These are phyloP conservation scores for Horisme vitalbata DNA, from an alignment of 2,888 invertebrate species.

Conservation along the genomic window DNA sequence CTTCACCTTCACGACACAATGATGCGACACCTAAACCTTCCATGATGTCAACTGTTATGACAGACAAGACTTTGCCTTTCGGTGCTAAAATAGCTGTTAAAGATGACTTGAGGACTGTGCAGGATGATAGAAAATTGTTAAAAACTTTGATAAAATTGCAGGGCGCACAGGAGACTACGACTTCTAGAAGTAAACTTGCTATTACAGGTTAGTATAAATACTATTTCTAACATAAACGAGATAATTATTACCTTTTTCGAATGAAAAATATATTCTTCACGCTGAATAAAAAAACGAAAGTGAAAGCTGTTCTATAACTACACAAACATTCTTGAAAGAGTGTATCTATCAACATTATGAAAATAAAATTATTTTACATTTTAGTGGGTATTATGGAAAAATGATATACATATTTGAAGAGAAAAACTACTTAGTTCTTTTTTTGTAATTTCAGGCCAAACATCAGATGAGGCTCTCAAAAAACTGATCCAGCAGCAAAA, in stretches of 20 bases:
- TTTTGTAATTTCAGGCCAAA: slow-evolving; percentile 58
- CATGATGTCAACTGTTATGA: slow-evolving; percentile 45
- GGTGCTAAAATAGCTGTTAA: slow-evolving; percentile 69
- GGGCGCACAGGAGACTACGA: slow-evolving; percentile 71
- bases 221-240: slow-evolving; percentile 5
- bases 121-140: slow-evolving; percentile 72
- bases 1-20: slow-evolving; percentile 64
- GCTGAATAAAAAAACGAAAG: too few relatives aligned
- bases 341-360: too few relatives aligned
- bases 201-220: slow-evolving; percentile 60
- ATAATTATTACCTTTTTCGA: too few relatives aligned
- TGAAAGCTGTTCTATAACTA: too few relatives aligned
- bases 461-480: slow-evolving; percentile 71
- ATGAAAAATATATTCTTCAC: too few relatives aligned
- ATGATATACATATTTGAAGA: too few relatives aligned
- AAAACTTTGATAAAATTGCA: slow-evolving; percentile 77
- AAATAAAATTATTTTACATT: too few relatives aligned
- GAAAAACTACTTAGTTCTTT: neutral
- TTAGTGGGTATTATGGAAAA: too few relatives aligned
- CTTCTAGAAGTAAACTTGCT: slow-evolving; percentile 65
- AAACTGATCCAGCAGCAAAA: slow-evolving; percentile 63
- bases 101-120: slow-evolving; percentile 63
- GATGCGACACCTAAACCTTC: slow-evolving; percentile 61
- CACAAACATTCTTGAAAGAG: too few relatives aligned
- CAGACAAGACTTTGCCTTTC: slow-evolving; percentile 54